Base-by-base conservation (phyloP, 1,140 invertebrate genomes). In the Drosophila nigromelanica region DNA sequence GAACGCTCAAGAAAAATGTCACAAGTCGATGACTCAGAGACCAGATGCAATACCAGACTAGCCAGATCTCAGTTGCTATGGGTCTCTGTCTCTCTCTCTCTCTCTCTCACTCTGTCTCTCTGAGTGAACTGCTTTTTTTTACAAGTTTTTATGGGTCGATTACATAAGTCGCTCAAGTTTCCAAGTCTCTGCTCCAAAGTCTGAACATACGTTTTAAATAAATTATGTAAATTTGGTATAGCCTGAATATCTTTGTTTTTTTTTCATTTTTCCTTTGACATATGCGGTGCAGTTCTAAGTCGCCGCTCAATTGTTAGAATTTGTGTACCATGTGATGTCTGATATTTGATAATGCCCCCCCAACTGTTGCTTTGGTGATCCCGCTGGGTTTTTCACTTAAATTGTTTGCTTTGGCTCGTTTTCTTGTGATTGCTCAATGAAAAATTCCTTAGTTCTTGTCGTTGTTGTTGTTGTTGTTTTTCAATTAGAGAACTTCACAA, bases 21-120 rank as follows among this genome's bases (percentile, higher is more conserved):
- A 73, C 73, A 76, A 76, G 61, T 7, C 68, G 72, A 60, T 76
- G 73, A 76, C 69, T 76, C 73, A 72, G 27, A 45, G 48, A 54
- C 60, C 72, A 74, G 73, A 71, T 73, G 68, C 59, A 11, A 75
- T 45, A 48, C 60, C 67, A 51, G 56, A 45, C 70, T 51, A 40
- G 48, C 37, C 62, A 73, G 47, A 66, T 47, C 39, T 18, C 11
- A 30, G 40, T 50, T 27, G 12, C 58, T 50, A 18, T 35, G 11
- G 14, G 37, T n/a, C 18, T 69, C 15, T 21, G 24, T 11, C 10
- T 48, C 4, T 40, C 35, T 50, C 18, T 21, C n/a, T 48, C 24
- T 68, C 5, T 42, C 10, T 30, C 10, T 60, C 3, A 15, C 33
- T 50, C 27, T 21, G 10, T 55, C 21, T 68, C 5, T 42, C 4